Base-by-base conservation (phyloP, 1,140 invertebrate species). In the Platyscapa corneri region DNA sequence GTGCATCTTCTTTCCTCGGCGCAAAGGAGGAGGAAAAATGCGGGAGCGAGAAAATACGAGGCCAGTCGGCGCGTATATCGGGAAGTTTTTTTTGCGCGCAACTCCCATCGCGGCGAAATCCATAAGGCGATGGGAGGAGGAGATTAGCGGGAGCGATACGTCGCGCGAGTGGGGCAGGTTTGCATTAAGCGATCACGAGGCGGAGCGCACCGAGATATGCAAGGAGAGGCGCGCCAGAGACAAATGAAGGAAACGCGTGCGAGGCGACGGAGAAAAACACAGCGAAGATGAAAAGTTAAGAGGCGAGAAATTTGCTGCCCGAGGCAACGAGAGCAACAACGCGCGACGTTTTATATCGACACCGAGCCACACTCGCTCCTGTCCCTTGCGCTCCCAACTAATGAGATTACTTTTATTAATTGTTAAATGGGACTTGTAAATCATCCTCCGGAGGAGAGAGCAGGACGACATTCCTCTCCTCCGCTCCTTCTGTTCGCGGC, bases 111-210 rank as follows among this genome's bases (percentile, higher is more conserved):
- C 37, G 37, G 67, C 20, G 34, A 39, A 76, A 53, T 49, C 42
- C 74, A 53, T 49, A 76, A 76, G 20, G 46, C 27, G 46, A 76
- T 7, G n/a, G n/a, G n/a, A n/a, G n/a, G n/a, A 32, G 49, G 34
- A 79, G 56, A 79, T 79, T 65, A 65, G 32, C 23, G 30, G 32
- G 16, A 30, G n/a, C 56, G 77, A 79, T 79, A 79, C 27, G 32
- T 79, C 53, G 32, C 32, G 49, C 46, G 49, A 60, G 53, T 49
- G 46, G 75, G 16, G 76, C 76, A 78, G 34, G 37, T 42, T 64
- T 42, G 77, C 77, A 79, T 79, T 79, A 79, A 79, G 56, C 77
- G 56, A 79, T 79, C 77, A 79, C 77, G 56, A 79, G 77, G 16
- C 37, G 16, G 34, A 64, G 77, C 5, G 6, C 30, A 20, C 56